Percentiles rank a stretch among this genome's conserved stretches.
These are phyloP conservation scores for Antitype chi DNA, from an alignment of 2,888 invertebrate species.

Conservation along the genomic window DNA sequence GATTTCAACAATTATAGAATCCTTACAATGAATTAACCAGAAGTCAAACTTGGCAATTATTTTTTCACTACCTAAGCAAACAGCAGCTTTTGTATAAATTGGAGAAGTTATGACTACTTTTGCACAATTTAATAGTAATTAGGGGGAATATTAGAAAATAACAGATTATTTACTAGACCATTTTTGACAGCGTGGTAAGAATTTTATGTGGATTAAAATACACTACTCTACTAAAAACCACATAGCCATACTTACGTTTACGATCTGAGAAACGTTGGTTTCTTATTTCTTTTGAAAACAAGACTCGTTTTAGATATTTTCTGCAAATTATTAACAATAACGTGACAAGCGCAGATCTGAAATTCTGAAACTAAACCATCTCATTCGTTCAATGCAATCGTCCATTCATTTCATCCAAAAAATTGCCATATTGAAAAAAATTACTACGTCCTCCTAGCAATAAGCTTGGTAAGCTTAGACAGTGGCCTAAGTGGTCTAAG, in stretches of 20 bases:
- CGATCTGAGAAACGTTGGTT: slow-evolving; percentile 30
- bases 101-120: neutral
- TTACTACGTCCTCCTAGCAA: neutral
- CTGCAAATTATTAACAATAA: slow-evolving; percentile 54
- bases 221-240: neutral
- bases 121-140: slow-evolving; percentile 11
- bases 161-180: slow-evolving; percentile 63
- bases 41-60: slow-evolving; percentile 16
- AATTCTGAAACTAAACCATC: slow-evolving; percentile 48
- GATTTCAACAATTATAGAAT: slow-evolving; percentile 44
- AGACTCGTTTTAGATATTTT: slow-evolving; percentile 48
- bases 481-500: neutral
- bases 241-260: slow-evolving; percentile 55
- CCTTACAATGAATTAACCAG: slow-evolving; percentile 51
- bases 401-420: slow-evolving; percentile 11
- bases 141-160: slow-evolving; percentile 42
- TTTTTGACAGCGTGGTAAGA: slow-evolving; percentile 63
- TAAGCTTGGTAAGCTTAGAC: neutral
- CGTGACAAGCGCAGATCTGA: slow-evolving; percentile 65
- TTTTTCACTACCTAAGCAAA: neutral
- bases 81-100: neutral
- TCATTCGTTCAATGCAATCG: slow-evolving; percentile 53
- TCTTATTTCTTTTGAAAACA: slow-evolving; percentile 39
- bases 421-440: slow-evolving; percentile 18
- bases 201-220: slow-evolving; percentile 1